These are phyloP conservation scores for human DNA, from an alignment of 2,113 vertebrate genomes.

Conservation along the genomic window GRCh38 chr4:7405001-7405500, in stretches of 20 bases:
- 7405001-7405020: not conserved
- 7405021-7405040: not conserved
- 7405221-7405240: not conserved
- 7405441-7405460: not conserved
- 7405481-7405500: not conserved
- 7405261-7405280: not conserved
- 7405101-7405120: not conserved
- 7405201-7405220: not conserved
- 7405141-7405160: not conserved
- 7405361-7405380: not conserved
- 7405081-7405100: not conserved
- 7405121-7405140: not conserved
- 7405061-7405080: not conserved
- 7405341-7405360: not conserved
- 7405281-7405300: not conserved
- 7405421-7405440: not conserved
- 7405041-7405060: not conserved
- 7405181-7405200: not conserved
- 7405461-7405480: not conserved
- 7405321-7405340: not conserved
- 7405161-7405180: not conserved
- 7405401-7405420: not conserved
- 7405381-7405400: not conserved
- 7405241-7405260: not conserved
- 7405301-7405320: not conserved